Evolutionary conservation across 2,113 vertebrate genomes (phyloP).

Genomic region (Petrocephalus microphthalmus): DNA sequence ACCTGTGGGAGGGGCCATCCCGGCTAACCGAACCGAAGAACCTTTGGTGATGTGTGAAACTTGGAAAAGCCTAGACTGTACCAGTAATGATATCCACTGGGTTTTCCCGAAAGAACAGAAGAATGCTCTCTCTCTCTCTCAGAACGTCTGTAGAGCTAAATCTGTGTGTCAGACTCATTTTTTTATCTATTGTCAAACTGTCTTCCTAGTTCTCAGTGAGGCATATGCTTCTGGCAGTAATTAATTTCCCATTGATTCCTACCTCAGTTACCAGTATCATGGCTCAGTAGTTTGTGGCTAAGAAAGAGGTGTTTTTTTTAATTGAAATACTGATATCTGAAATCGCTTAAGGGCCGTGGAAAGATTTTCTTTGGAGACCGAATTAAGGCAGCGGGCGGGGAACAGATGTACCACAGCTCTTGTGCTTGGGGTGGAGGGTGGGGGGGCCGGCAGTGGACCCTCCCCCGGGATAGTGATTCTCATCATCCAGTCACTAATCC

Average conservation of each 20-base stretch:
- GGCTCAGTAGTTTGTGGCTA: constrained; percentile 34
- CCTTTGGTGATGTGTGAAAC: neutral
- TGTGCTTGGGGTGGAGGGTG: neutral
- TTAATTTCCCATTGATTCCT: constrained; percentile 44
- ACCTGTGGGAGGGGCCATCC: constrained; percentile 39
- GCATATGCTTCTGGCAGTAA: constrained; percentile 25
- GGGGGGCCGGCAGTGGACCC: neutral
- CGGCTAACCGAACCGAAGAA: constrained; percentile 39
- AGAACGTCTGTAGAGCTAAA: neutral
- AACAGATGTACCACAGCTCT: constrained; percentile 25
- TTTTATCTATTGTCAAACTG: neutral
- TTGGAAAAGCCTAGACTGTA: neutral
- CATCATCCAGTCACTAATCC: neutral
- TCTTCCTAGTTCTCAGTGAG: neutral
- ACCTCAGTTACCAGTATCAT: constrained; percentile 30
- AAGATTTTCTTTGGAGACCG: constrained; percentile 24
- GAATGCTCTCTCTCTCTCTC: neutral
- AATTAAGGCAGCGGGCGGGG: neutral
- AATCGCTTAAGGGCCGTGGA: constrained; percentile 31
- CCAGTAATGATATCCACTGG: constrained; percentile 14
- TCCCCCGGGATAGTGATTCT: neutral
- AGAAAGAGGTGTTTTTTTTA: constrained; percentile 36
- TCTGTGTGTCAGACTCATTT: neutral
- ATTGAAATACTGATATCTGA: constrained; percentile 39
- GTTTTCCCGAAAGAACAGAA: neutral